Conservation (phyloP, 2,797 vertebrate species). For the Sparidentex hasta region DNA sequence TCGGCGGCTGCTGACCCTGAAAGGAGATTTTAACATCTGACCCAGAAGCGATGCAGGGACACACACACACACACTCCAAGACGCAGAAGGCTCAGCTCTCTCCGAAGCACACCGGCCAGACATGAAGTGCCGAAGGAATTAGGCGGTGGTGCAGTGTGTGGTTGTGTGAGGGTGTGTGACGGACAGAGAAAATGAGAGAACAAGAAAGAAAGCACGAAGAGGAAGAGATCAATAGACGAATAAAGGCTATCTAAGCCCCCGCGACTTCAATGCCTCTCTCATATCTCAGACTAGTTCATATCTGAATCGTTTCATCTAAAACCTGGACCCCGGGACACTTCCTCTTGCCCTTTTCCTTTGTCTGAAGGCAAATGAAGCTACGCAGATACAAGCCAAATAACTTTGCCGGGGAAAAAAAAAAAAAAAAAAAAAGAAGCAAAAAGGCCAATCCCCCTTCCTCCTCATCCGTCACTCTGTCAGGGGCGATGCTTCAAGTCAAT, state of each 20-base stretch:
- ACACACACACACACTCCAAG: slow-evolving; percentile 5
- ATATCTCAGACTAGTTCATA: slow-evolving; percentile 63
- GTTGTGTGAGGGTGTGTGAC: slow-evolving; percentile 38
- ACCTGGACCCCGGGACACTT: slow-evolving; percentile 51
- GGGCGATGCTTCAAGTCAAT: slow-evolving; percentile 43
- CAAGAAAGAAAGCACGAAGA: slow-evolving; percentile 50
- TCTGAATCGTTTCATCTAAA: slow-evolving; percentile 64
- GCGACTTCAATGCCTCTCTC: slow-evolving; percentile 54
- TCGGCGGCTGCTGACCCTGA: slow-evolving; percentile 46
- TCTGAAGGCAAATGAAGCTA: slow-evolving; percentile 40
- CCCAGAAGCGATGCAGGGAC: slow-evolving; percentile 24
- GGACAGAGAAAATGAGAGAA: slow-evolving; percentile 34
- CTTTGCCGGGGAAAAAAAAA: background rate
- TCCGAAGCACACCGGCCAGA: slow-evolving; percentile 11
- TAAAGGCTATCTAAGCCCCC: slow-evolving; percentile 56
- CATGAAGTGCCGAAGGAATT: slow-evolving; percentile 17
- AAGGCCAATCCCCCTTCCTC: slow-evolving; percentile 13
- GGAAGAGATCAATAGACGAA: slow-evolving; percentile 66
- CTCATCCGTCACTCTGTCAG: slow-evolving; percentile 55
- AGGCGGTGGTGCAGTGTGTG: slow-evolving; percentile 25
- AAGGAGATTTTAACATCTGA: slow-evolving; percentile 60
- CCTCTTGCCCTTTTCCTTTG: slow-evolving; percentile 36
- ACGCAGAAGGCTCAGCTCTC: background rate
- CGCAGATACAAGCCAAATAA: slow-evolving; percentile 38
- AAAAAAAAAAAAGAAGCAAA: slow-evolving; percentile 27